Base-by-base conservation (phyloP, 2,888 invertebrate species). In the Cataglyphis livida region DNA sequence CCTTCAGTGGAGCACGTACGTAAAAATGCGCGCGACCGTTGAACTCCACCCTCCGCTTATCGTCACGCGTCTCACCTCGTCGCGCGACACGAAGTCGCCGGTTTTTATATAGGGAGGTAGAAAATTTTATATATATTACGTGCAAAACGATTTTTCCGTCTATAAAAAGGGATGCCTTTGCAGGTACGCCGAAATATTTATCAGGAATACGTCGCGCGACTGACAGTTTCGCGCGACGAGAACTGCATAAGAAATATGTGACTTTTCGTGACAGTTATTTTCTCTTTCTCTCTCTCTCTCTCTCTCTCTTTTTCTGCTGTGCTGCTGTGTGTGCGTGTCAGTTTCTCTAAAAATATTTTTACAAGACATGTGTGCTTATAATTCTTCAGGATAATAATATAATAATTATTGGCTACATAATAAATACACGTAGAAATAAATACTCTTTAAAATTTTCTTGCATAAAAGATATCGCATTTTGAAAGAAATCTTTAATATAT, bases 1-100 rank as follows among this genome's bases (percentile, higher is more conserved):
- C 82, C 76, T 65, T 64, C 73, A 76, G 83, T 66, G 82, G 25
- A 81, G 68, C 89, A 82, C 84, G 87, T 85, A 90, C 82, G 81
- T 62, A 89, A 84, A 83, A 87, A 90, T 79, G 85, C 74, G 71
- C 78, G 79, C 83, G 74, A 76, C 51, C 65, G 81, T 78, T 76
- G 81, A 57, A 38, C 64, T 70, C 71, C 62, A n/a, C 41, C 54
- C 54, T 82, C 28, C 78, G 71, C 79, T 68, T 68, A 35, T 57
- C 82, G 65, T 48, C 64, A 65, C 51, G 74, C 54, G 21, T 32
- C 74, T 78, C 82, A 21, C 51, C 41, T n/a, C 66, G 48, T 51
- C 64, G 28, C 48, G 18, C 48, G 38, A 38, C 25, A 54, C 48
- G 41, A n/a, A 28, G 70, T 76, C 70, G 21, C 70, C 21, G 57